Conservation (phyloP, 2,888 invertebrate species). For the Acutogordius australiensis region DNA sequence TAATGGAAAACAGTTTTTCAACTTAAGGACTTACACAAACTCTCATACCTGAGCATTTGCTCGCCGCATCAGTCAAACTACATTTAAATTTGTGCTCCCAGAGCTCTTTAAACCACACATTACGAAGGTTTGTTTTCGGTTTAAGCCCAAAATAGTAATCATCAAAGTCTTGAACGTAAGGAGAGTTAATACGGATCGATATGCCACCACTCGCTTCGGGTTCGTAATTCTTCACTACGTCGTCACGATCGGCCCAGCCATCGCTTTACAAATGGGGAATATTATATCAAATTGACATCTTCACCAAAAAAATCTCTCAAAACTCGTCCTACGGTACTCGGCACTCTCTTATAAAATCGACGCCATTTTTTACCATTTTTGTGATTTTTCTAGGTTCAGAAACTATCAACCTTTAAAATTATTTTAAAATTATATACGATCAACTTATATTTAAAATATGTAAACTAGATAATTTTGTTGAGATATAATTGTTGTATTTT, state of each 20-base stretch:
- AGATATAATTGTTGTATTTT: too few relatives aligned
- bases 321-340: too few relatives aligned
- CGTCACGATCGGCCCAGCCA: constrained; percentile 42
- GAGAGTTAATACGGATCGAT: constrained; percentile 44
- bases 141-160: constrained; percentile 37
- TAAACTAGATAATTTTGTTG: too few relatives aligned
- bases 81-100: constrained; percentile 44
- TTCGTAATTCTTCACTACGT: constrained; percentile 40
- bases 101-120: constrained; percentile 45
- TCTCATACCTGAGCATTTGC: not conserved
- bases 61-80: constrained; percentile 14
- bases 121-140: constrained; percentile 35
- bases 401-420: too few relatives aligned
- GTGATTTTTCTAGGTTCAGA: too few relatives aligned
- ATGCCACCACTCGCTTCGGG: constrained; percentile 38
- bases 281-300: not conserved
- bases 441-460: too few relatives aligned
- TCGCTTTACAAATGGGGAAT: constrained; percentile 31
- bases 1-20: too few relatives aligned
- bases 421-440: too few relatives aligned
- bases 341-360: too few relatives aligned
- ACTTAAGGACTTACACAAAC: too few relatives aligned
- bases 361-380: too few relatives aligned
- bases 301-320: too few relatives aligned
- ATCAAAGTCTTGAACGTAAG: constrained; percentile 35